Percentiles rank a stretch among this genome's conserved stretches.
Conservation (phyloP, 2,888 invertebrate species). For the Terebella lapidaria region DNA sequence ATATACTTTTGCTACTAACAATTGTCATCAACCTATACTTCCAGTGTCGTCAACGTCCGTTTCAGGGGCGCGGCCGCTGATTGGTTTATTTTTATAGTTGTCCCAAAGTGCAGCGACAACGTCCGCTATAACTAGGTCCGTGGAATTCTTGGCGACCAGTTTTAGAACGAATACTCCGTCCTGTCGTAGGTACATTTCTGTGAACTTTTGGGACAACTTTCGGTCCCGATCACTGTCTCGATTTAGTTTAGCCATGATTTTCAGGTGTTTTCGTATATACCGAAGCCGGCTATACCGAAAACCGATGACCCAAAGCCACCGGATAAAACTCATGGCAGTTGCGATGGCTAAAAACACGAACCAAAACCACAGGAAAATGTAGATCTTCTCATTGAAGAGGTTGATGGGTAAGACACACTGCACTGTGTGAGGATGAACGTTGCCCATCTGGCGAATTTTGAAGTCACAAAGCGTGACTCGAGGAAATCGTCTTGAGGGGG, state of each 20-base stretch:
- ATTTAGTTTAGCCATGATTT: slow-evolving; percentile 48
- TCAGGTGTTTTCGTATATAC: slow-evolving; percentile 54
- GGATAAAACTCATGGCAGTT: slow-evolving; percentile 52
- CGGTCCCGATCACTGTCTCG: slow-evolving; percentile 26
- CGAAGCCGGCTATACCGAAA: slow-evolving; percentile 49
- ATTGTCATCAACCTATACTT: slow-evolving; percentile 13
- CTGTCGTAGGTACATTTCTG: slow-evolving; percentile 29
- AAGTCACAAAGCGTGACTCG: slow-evolving; percentile 53
- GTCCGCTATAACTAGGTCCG: slow-evolving; percentile 30
- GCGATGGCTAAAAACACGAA: slow-evolving; percentile 54
- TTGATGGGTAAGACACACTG: slow-evolving; percentile 51
- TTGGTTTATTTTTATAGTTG: slow-evolving; percentile 28
- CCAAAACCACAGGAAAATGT: slow-evolving; percentile 58
- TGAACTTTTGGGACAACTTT: slow-evolving; percentile 28
- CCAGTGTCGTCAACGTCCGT: slow-evolving; percentile 19
- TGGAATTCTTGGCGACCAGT: slow-evolving; percentile 30
- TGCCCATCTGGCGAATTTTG: slow-evolving; percentile 51
- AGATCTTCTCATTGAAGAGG: slow-evolving; percentile 47
- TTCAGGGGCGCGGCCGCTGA: slow-evolving; percentile 16
- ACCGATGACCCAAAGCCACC: slow-evolving; percentile 54
- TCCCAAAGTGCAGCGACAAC: slow-evolving; percentile 31
- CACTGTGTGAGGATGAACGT: slow-evolving; percentile 53
- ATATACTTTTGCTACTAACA: too few species aligned
- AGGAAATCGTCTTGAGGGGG: slow-evolving; percentile 49
- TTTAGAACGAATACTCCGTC: slow-evolving; percentile 30